A percentile compares a stretch with the other conserved stretches of the same genome.
Evolutionary conservation across 2,797 vertebrate species (phyloP).

Genomic region (Helarctos malayanus): DNA sequence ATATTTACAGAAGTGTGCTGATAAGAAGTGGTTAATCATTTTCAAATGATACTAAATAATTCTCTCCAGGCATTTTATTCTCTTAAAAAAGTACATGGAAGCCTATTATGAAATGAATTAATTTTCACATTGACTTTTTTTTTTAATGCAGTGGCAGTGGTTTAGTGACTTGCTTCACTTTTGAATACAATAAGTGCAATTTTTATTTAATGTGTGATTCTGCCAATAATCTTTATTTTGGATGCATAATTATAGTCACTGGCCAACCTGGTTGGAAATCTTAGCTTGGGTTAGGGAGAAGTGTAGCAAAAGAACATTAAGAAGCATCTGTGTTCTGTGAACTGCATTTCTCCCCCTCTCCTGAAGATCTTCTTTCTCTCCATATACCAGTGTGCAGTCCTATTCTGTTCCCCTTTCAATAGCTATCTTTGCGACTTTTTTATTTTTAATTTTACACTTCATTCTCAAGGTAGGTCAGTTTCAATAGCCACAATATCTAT

Average conservation of each 20-base stretch:
- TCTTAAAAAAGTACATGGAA: conserved; percentile 39
- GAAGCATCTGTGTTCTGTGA: neutral
- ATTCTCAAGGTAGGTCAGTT: neutral
- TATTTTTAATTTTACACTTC: neutral
- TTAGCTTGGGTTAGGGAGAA: neutral
- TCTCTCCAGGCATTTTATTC: conserved; percentile 33
- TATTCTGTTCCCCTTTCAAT: neutral
- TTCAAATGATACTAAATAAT: conserved; percentile 65
- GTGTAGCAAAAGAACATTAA: neutral
- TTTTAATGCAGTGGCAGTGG: neutral
- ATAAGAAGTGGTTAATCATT: conserved; percentile 68
- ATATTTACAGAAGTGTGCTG: conserved; percentile 68
- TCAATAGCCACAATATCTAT: neutral
- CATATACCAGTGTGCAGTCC: neutral
- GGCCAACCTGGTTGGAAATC: neutral
- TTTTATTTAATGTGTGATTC: conserved; percentile 56
- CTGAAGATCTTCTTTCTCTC: neutral
- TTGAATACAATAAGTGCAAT: conserved; percentile 2
- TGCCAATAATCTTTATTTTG: conserved; percentile 43
- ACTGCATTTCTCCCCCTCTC: neutral
- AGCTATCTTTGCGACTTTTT: neutral
- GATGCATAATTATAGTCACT: neutral
- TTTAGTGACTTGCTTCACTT: conserved; percentile 49
- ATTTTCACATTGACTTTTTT: conserved; percentile 71
- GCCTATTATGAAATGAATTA: conserved; percentile 64